Percentiles rank a stretch among this genome's conserved stretches.
These are phyloP conservation scores for Bothrops jararaca DNA, from an alignment of 2,113 vertebrate genomes.

Conservation along the genomic window DNA sequence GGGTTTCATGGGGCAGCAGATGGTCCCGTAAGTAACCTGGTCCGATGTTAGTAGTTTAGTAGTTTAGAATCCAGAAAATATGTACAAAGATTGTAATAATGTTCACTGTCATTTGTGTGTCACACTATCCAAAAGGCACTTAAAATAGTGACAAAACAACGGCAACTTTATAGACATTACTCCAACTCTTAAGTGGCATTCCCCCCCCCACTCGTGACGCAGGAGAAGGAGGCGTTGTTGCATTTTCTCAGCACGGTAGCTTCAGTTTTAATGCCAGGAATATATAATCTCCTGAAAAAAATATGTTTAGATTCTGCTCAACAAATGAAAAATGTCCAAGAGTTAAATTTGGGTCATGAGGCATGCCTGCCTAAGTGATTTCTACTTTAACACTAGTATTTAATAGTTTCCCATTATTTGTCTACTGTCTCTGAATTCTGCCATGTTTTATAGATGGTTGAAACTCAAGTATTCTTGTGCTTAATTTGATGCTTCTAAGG, in stretches of 20 bases:
- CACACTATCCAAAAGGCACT: neutral
- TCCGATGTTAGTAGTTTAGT: too few relatives aligned
- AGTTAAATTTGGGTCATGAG: neutral
- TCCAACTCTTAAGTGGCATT: neutral
- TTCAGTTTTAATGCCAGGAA: neutral
- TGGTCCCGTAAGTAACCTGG: too few relatives aligned
- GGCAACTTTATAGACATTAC: neutral
- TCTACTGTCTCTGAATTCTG: neutral
- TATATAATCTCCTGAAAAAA: neutral
- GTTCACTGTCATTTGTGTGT: neutral
- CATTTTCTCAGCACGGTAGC: neutral
- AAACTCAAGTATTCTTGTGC: neutral
- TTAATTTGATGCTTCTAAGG: neutral
- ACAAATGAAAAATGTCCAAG: neutral
- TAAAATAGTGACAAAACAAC: neutral
- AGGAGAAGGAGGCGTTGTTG: neutral
- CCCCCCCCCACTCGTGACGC: neutral
- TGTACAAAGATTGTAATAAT: neutral
- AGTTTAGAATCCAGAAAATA: neutral
- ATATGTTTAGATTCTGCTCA: neutral
- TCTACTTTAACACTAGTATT: neutral
- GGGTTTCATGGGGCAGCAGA: too few relatives aligned
- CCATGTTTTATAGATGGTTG: neutral
- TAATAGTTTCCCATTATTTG: neutral
- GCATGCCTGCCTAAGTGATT: neutral